Base-by-base conservation (phyloP, 1,140 invertebrate genomes). In the Microplitis mediator region DNA sequence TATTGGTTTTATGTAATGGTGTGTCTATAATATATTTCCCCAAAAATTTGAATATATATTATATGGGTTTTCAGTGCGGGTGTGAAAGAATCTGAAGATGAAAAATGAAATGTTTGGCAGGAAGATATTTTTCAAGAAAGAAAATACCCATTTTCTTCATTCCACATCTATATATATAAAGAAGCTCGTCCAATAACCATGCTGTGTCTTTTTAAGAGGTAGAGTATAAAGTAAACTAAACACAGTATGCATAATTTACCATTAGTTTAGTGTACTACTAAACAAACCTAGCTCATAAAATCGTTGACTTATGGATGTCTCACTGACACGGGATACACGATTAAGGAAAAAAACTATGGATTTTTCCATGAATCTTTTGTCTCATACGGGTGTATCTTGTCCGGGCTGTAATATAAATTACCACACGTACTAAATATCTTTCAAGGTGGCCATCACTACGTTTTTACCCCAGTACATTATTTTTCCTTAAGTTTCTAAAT, bases 221-320 rank as follows among this genome's bases (percentile, higher is more conserved):
- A 31, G 23, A n/a, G 36, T 14, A 63, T 16, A 39, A 63, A 14
- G 58, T 23, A 3, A 36, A 34, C 35, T 50, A 23, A 54, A 51
- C 14, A 23, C 54, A 75, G 69, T 81, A 60, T 75, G 78, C 77
- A 79, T 78, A 79, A 79, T 80, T 81, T 79, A 77, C 73, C 75
- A 9, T 45, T 45, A 45, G 39, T 45, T 45, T 45, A 45, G 39
- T 77, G 79, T 75, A 31, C 61, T 36, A 67, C 58, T 61, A 72
- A 71, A 76, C 56, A 62, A 69, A 67, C 69, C 74, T 63, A 31
- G 34, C 71, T 73, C 72, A 75, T 79, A 78, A 80, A 80, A 67
- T 75, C 60, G 54, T 68, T 80, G 74, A 80, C 70, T 81, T 80
- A 78, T 76, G 75, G 71, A 31, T 51, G 34, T 14, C 32, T 45